Evolutionary conservation across 2,797 vertebrate species (phyloP).

Genomic region (Gymnocypris eckloni): DNA sequence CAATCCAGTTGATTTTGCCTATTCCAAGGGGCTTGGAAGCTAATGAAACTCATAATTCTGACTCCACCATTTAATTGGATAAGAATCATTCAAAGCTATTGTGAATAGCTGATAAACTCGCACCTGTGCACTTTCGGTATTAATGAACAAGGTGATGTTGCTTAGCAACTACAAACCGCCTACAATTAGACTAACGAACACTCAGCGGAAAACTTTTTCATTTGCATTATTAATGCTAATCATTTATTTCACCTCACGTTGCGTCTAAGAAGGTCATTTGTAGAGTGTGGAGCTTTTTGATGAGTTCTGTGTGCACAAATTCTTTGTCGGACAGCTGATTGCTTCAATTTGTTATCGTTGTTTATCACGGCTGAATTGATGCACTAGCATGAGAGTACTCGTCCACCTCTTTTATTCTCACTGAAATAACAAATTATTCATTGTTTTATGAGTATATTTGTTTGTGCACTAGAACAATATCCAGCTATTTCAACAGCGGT

Average conservation of each 20-base stretch:
- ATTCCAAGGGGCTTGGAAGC: conserved; percentile 1
- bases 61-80: not conserved
- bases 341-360: not conserved
- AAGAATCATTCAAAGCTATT: not conserved
- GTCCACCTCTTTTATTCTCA: not conserved
- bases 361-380: not conserved
- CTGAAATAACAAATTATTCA: conserved; percentile 16
- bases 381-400: not conserved
- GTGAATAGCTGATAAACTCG: conserved; percentile 7
- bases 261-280: not conserved
- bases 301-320: not conserved
- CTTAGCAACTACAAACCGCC: conserved; percentile 18
- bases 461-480: conserved; percentile 18
- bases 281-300: not conserved
- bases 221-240: not conserved
- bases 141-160: conserved; percentile 3
- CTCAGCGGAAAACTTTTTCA: not conserved
- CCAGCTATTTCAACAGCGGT: conserved; percentile 31
- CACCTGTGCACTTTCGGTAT: not conserved
- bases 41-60: not conserved
- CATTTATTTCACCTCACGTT: not conserved
- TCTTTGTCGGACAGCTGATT: not conserved
- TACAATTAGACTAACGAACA: conserved; percentile 1
- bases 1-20: not conserved
- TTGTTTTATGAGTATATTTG: conserved; percentile 29